These are phyloP conservation scores for Imbricaverruca yamaguchii DNA, from an alignment of 2,888 invertebrate species.

Conservation along the genomic window DNA sequence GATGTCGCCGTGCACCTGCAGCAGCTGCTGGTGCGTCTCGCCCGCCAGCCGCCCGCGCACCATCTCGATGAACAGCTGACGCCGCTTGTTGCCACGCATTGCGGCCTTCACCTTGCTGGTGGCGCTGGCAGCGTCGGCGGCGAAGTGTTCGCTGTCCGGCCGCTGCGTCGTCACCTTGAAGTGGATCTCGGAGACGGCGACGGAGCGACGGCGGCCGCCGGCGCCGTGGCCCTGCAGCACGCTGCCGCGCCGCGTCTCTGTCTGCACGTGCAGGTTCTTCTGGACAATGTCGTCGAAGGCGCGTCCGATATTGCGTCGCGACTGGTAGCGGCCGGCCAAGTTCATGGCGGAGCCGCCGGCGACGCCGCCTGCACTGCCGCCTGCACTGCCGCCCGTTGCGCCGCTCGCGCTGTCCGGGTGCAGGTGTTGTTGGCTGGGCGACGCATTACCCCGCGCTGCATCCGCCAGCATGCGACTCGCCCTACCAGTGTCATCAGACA, in stretches of 20 bases:
- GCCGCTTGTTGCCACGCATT: neutral
- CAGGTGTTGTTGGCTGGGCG: no score
- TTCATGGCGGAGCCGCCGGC: neutral
- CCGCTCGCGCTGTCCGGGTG: no score
- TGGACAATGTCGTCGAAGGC: neutral
- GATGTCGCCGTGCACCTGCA: constrained; percentile 1
- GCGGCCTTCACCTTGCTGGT: neutral
- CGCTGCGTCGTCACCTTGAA: neutral
- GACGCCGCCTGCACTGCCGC: constrained; percentile 34
- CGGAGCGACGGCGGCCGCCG: neutral
- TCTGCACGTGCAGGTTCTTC: neutral
- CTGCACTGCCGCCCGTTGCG: no score
- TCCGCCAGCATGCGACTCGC: no score
- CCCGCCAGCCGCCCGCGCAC: neutral
- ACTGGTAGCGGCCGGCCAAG: constrained; percentile 15
- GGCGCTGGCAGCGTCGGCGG: neutral
- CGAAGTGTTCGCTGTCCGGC: neutral
- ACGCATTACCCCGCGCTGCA: no score
- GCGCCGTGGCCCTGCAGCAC: neutral
- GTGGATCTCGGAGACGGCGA: neutral
- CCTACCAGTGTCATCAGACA: neutral
- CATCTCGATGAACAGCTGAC: neutral
- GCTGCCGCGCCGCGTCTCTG: neutral
- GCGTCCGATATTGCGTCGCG: neutral
- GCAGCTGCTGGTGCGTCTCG: constrained; percentile 3